A percentile compares a stretch with the other conserved stretches of the same genome.
These are phyloP conservation scores for Porites australiensis DNA, from an alignment of 64 coral and sea anemone genomes.

Conservation along the genomic window DNA sequence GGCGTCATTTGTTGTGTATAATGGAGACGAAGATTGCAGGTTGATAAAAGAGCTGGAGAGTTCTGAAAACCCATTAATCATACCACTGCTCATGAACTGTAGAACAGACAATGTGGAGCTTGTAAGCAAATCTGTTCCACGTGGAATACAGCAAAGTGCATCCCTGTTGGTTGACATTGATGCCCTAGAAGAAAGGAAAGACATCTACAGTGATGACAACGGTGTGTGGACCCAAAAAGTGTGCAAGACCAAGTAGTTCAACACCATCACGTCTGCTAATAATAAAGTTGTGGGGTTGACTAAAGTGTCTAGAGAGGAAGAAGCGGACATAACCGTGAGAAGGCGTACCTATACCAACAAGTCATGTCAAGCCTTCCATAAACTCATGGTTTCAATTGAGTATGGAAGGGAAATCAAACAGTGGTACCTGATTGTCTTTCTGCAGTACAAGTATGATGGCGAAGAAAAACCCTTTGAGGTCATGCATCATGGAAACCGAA, in stretches of 20 bases:
- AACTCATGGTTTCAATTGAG: slow-evolving; percentile 21
- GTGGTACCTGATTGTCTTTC: slow-evolving; percentile 11
- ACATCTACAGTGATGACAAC: slow-evolving; percentile 33
- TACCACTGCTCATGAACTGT: no score
- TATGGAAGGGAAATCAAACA: slow-evolving; percentile 24
- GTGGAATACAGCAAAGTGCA: no score
- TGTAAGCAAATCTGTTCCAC: no score
- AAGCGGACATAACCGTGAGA: slow-evolving; percentile 4
- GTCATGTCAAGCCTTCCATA: slow-evolving; percentile 15
- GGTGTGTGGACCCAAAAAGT: slow-evolving; percentile 33
- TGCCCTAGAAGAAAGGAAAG: background rate
- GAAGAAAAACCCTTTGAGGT: background rate
- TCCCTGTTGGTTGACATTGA: no score
- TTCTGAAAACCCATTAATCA: no score
- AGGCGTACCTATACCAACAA: slow-evolving; percentile 27
- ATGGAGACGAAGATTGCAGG: no score
- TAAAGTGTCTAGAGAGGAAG: background rate
- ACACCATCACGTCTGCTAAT: background rate
- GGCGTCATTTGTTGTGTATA: no score
- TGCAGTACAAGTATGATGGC: slow-evolving; percentile 15
- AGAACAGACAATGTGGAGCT: no score
- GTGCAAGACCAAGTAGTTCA: slow-evolving; percentile 8
- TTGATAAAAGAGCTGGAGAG: no score
- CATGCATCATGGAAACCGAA: background rate
- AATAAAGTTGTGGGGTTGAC: background rate